A percentile compares a stretch with the other conserved stretches of the same genome.
Conservation (phyloP, 2,113 vertebrate genomes). For the Lynx canadensis region DNA sequence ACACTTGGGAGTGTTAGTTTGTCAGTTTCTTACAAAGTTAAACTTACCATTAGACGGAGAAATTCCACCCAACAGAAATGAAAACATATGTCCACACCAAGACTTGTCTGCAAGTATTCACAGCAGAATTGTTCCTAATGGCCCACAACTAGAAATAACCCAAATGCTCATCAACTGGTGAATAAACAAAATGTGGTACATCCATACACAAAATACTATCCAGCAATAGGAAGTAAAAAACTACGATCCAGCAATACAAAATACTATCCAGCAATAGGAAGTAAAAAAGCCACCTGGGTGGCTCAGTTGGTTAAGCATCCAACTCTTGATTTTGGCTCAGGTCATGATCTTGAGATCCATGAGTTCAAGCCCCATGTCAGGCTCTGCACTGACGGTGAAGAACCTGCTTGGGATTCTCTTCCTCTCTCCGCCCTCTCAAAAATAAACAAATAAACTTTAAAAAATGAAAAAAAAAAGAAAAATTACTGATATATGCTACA, state of each 20-base stretch:
- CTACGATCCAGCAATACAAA: background rate
- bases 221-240: background rate
- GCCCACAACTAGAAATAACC: background rate
- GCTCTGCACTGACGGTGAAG: too few relatives aligned
- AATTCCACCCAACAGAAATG: background rate
- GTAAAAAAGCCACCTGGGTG: background rate
- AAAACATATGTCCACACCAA: background rate
- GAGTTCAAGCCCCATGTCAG: too few relatives aligned
- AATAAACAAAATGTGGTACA: background rate
- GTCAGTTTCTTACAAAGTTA: background rate
- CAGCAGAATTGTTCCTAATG: background rate
- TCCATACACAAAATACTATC: background rate
- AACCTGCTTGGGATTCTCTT: too few relatives aligned
- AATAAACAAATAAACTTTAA: too few relatives aligned
- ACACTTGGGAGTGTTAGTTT: background rate
- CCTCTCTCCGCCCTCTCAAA: too few relatives aligned
- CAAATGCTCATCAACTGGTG: background rate
- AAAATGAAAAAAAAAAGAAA: background rate
- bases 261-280: background rate
- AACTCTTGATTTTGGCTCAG: too few relatives aligned
- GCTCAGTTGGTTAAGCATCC: too few relatives aligned
- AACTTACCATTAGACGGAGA: background rate
- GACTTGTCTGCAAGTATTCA: background rate
- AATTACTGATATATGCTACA: background rate
- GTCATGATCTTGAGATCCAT: too few relatives aligned